A percentile compares a stretch with the other conserved stretches of the same genome.
phyloP scores from a whole-genome alignment of 2,888 invertebrate genomes.

The Agrochola circellaris region DNA sequence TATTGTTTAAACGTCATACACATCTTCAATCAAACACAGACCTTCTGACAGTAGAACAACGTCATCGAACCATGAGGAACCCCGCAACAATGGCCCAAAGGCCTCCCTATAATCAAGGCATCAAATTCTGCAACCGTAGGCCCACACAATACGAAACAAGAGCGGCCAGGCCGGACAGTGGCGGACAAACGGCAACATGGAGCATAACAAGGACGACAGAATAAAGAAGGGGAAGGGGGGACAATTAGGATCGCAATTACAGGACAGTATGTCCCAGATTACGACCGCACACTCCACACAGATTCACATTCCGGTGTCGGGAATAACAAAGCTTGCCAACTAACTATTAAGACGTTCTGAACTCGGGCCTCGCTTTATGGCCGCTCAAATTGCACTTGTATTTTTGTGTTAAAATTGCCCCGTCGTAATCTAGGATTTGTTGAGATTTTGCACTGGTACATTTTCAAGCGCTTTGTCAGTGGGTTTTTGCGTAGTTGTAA shows the following conservation, averaged over 20 bases:
- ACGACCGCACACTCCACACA: conserved; percentile 83
- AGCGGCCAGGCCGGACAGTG: conserved; percentile 31
- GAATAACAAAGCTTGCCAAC: conserved; percentile 88
- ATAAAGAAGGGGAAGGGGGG: conserved; percentile 79
- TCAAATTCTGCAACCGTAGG: conserved; percentile 58
- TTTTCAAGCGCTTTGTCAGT: conserved; percentile 55
- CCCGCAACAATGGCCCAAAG: conserved; percentile 35
- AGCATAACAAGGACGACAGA: conserved; percentile 70
- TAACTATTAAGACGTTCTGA: conserved; percentile 86
- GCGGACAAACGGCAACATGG: conserved; percentile 53
- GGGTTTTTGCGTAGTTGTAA: conserved; percentile 61
- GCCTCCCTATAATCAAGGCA: conserved; percentile 54
- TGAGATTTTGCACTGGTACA: conserved; percentile 55
- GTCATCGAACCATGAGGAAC: conserved; percentile 7
- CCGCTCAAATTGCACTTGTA: conserved; percentile 71
- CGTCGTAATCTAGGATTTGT: conserved; percentile 71
- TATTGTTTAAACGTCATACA: neutral
- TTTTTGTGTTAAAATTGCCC: conserved; percentile 74
- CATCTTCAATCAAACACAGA: conserved; percentile 5
- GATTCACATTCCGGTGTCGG: conserved; percentile 83
- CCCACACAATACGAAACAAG: conserved; percentile 52
- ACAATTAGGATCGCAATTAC: conserved; percentile 90
- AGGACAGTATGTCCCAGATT: conserved; percentile 90
- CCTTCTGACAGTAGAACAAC: conserved; percentile 22
- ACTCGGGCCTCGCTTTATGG: conserved; percentile 69